A percentile compares a stretch with the other conserved stretches of the same genome.
These are phyloP conservation scores for Sarcophilus harrisii DNA, from an alignment of 2,797 vertebrate species.

Conservation along the genomic window DNA sequence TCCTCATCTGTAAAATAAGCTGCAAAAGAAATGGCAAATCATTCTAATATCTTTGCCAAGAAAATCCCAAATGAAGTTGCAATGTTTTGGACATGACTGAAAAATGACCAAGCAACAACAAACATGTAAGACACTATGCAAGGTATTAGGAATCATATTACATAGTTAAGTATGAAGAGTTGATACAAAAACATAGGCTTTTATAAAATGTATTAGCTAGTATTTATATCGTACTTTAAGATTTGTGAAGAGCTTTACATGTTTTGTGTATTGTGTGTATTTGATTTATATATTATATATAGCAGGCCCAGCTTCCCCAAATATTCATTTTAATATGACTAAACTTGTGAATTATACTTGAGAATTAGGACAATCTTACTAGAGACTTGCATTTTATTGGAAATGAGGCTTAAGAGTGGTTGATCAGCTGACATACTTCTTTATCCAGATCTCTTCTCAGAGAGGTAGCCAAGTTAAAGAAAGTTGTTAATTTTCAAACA, in stretches of 20 bases:
- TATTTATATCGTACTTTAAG: background rate
- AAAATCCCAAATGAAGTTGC: background rate
- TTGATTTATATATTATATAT: background rate
- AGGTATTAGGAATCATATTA: background rate
- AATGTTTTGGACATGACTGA: background rate
- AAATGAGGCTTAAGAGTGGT: background rate
- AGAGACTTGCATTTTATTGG: background rate
- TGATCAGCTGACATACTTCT: background rate
- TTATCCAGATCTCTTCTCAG: constrained; percentile 1
- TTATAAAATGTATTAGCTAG: background rate
- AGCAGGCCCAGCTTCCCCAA: background rate
- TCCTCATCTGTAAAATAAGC: background rate
- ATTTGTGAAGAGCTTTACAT: background rate
- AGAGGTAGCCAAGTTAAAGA: background rate
- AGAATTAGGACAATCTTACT: background rate
- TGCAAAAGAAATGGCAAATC: background rate
- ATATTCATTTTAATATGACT: background rate
- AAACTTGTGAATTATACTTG: background rate
- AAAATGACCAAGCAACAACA: background rate
- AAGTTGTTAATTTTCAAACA: too few relatives aligned
- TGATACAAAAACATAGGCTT: background rate
- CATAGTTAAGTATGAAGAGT: background rate
- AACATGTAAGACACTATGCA: background rate
- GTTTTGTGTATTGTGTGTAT: background rate
- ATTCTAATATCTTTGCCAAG: background rate